Base-by-base conservation (phyloP, 92 coral and sea anemone genomes). In the Zoanthus gigantus region DNA sequence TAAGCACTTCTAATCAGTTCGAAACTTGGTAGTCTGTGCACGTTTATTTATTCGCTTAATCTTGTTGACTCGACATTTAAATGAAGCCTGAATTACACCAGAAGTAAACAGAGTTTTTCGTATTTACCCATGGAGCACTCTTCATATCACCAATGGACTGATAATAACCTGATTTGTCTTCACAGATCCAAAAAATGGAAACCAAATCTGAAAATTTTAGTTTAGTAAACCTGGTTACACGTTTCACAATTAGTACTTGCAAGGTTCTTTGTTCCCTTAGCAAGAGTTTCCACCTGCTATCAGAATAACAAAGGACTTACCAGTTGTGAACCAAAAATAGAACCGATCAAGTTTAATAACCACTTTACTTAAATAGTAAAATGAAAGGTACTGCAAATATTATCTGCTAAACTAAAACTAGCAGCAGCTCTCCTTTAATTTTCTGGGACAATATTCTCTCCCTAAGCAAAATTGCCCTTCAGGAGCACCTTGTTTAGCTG, bases 171-270 rank as follows among this genome's bases (percentile, higher is more conserved):
- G 31, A 63, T 50, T 63, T 7, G 10, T 63, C 4, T 1, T 8
- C 1, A 63, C 29, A 63, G 10, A 17, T n/a, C 5, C 6, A 23
- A 63, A 63, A 50, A 7, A 50, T 50, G 12, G 12, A 17, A 17
- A 63, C 17, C 69, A 23, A 23, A 6, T 63, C 69, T 30, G 45
- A 10, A 69, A 68, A 69, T 4, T 15, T 18, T 61, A 18, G 3
- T 58, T 60, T 14, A 8, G 13, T 14, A n/a, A 13, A 9, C 12
- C 0, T 10, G 11, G 5, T 28, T 68, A 44, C 17, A 30, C 74
- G 47, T 69, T 69, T 69, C 14, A 69, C 45, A 69, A 69, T 10
- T 12, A 23, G 46, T 69, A 69, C 74, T 69, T 69, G 74, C 74
- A 69, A 69, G 74, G 14, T 17, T 69, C 74, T 31, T 69, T 69